A percentile compares a stretch with the other conserved stretches of the same genome.
Conservation (phyloP, 2,797 vertebrate genomes). For the Selene dorsalis region DNA sequence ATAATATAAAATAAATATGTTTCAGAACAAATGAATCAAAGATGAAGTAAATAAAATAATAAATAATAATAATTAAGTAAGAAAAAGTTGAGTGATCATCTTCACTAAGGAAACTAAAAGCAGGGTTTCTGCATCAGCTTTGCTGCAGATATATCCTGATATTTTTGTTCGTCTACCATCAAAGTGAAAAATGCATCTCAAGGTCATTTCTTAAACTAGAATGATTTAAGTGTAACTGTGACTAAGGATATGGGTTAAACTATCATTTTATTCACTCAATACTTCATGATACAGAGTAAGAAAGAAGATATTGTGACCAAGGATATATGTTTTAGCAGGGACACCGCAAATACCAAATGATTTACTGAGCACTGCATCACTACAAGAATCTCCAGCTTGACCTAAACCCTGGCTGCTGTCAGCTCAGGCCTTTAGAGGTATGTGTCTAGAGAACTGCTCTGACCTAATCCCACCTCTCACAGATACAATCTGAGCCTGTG, state of each 20-base stretch:
- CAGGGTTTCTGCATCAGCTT: not conserved
- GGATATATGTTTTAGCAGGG: not conserved
- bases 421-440: not conserved
- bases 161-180: not conserved
- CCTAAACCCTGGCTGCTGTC: not conserved
- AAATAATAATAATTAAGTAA: not conserved
- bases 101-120: not conserved
- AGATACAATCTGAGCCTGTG: slow-evolving; percentile 24
- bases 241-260: not conserved
- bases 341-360: not conserved
- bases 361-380: not conserved
- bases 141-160: not conserved
- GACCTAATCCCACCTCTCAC: not conserved
- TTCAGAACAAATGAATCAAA: not conserved
- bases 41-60: no score
- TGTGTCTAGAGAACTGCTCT: not conserved
- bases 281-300: no score
- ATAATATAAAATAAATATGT: not conserved
- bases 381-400: not conserved
- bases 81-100: not conserved
- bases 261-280: not conserved
- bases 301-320: not conserved
- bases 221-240: not conserved
- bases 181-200: not conserved
- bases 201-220: not conserved